Conservation (phyloP, 92 coral and sea anemone genomes). For the Umimayanthus chanpuru region DNA sequence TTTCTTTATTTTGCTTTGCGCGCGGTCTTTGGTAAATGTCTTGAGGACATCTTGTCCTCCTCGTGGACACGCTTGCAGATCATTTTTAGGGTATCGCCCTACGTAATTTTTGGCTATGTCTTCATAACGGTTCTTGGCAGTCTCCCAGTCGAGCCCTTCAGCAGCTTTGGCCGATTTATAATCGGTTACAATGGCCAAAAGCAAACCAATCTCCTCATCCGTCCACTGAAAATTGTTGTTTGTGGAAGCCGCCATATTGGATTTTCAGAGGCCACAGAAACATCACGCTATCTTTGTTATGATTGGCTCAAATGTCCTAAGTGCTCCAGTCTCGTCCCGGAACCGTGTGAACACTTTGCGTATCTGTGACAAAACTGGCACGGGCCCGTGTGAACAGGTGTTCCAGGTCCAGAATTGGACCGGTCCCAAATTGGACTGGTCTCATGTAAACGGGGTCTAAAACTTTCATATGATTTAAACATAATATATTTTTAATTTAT, state of each 20-base stretch:
- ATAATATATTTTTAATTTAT: too few relatives aligned
- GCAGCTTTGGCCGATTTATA: slow-evolving; percentile 25
- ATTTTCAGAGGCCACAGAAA: too few relatives aligned
- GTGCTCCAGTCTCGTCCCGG: not conserved
- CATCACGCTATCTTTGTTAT: too few relatives aligned
- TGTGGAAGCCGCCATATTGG: slow-evolving; percentile 29
- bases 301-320: too few relatives aligned
- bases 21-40: too few relatives aligned
- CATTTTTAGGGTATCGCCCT: too few relatives aligned
- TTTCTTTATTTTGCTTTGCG: too few relatives aligned
- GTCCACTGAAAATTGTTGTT: slow-evolving; percentile 26
- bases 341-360: slow-evolving; percentile 15
- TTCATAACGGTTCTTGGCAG: too few relatives aligned
- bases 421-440: not conserved
- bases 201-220: slow-evolving; percentile 26
- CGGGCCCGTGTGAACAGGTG: slow-evolving; percentile 4
- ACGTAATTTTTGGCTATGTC: too few relatives aligned
- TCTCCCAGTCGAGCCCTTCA: slow-evolving; percentile 31
- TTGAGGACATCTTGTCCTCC: too few relatives aligned
- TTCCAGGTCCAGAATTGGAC: not conserved
- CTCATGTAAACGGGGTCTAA: slow-evolving; percentile 10
- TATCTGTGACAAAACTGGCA: not conserved
- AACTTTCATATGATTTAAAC: too few relatives aligned
- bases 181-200: slow-evolving; percentile 27
- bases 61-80: too few relatives aligned